Percentiles rank a stretch among this genome's conserved stretches.
Conservation (phyloP, 2,797 vertebrate species). For the Limnodromus scolopaceus region DNA sequence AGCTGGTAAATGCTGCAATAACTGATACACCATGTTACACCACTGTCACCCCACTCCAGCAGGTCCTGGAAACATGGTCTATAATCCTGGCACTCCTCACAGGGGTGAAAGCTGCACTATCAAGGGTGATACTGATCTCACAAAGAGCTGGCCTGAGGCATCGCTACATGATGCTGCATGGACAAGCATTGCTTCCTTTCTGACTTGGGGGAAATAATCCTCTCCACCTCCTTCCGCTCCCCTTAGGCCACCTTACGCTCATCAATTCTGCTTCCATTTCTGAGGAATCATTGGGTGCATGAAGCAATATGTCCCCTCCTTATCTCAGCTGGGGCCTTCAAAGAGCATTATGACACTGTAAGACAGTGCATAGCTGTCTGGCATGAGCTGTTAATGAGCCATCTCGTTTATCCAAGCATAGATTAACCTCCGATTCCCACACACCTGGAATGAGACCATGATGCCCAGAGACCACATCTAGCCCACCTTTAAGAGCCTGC, state of each 20-base stretch:
- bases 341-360: rapidly evolving
- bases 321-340: neutral
- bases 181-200: neutral
- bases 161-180: neutral
- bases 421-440: rapidly evolving
- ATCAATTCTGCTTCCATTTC: neutral
- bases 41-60: neutral
- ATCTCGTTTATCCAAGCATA: neutral
- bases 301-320: neutral
- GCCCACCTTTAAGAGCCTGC: neutral
- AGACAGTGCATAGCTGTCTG: neutral
- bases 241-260: neutral
- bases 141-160: neutral
- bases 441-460: rapidly evolving
- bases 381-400: neutral
- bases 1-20: neutral
- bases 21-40: neutral
- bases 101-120: rapidly evolving
- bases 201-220: neutral
- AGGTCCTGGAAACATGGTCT: neutral
- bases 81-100: neutral
- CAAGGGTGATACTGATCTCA: neutral
- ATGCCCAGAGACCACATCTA: neutral
- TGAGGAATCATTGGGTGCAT: neutral
- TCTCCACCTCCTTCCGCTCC: neutral